Evolutionary conservation across 2,888 invertebrate species (phyloP).

Genomic region (Pharmacophagus antenor): DNA sequence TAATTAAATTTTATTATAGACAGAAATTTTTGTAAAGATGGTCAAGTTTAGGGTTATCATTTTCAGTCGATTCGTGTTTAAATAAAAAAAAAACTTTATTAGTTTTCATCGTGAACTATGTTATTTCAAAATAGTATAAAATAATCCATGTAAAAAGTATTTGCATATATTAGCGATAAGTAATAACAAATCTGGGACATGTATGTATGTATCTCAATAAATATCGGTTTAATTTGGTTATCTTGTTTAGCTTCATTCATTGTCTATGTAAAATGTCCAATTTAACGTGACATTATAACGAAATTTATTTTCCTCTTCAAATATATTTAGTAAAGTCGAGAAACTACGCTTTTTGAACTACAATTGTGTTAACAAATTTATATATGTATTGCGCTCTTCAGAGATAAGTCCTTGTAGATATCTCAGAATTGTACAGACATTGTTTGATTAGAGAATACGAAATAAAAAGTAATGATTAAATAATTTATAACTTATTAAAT

Average conservation of each 20-base stretch:
- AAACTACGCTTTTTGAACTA: slow-evolving; percentile 23
- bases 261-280: neutral
- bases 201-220: no score
- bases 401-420: neutral
- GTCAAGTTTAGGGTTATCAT: no score
- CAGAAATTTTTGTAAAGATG: no score
- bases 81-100: no score
- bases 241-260: neutral
- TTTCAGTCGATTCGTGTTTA: no score
- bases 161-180: neutral
- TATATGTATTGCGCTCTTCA: slow-evolving; percentile 7
- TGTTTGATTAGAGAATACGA: neutral
- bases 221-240: neutral
- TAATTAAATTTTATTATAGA: no score
- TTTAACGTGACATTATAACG: neutral
- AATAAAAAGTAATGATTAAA: neutral
- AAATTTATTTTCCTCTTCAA: neutral
- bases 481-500: neutral
- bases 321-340: neutral
- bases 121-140: no score
- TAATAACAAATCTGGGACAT: neutral
- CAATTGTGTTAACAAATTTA: slow-evolving; percentile 11
- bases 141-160: no score
- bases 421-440: neutral
- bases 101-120: no score